These are phyloP conservation scores for Meloidogyne hapla DNA, from an alignment of 1,140 invertebrate species.

Conservation along the genomic window DNA sequence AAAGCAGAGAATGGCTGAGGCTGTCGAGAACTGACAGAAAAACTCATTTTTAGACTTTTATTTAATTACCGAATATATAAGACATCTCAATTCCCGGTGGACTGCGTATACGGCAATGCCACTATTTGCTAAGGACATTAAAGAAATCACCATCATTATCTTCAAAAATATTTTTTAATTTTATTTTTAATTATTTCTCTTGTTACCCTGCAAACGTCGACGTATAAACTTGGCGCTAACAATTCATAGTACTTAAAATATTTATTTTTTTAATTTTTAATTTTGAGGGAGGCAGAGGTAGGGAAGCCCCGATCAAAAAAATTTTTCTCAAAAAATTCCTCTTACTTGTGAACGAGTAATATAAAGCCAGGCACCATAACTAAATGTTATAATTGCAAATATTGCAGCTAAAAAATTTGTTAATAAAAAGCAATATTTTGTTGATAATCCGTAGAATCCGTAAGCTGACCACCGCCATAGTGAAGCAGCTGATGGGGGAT, in stretches of 20 bases:
- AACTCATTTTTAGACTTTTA: not conserved
- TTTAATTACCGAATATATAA: conserved; percentile 58
- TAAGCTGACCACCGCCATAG: conserved; percentile 59
- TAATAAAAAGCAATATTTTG: conserved; percentile 46
- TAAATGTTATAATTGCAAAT: conserved; percentile 49
- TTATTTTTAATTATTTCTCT: conserved; percentile 18
- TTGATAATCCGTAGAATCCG: conserved; percentile 49
- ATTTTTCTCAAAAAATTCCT: not conserved
- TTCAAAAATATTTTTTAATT: conserved; percentile 46
- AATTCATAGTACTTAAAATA: conserved; percentile 56
- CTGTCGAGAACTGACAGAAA: conserved; percentile 49
- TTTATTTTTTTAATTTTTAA: not conserved
- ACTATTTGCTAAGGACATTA: conserved; percentile 52
- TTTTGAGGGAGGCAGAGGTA: too few relatives aligned
- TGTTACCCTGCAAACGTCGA: conserved; percentile 48
- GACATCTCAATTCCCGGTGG: conserved; percentile 54
- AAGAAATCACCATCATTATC: conserved; percentile 59
- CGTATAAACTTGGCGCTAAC: conserved; percentile 58
- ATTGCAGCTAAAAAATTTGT: conserved; percentile 57
- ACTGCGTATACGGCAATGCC: conserved; percentile 55
- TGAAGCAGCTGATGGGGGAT: conserved; percentile 20
- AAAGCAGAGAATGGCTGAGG: conserved; percentile 56
- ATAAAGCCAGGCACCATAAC: conserved; percentile 59
- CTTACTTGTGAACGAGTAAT: conserved; percentile 37
- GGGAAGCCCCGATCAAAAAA: not conserved